Evolutionary conservation across 2,797 vertebrate genomes (phyloP).

Genomic region (Lemur catta): DNA sequence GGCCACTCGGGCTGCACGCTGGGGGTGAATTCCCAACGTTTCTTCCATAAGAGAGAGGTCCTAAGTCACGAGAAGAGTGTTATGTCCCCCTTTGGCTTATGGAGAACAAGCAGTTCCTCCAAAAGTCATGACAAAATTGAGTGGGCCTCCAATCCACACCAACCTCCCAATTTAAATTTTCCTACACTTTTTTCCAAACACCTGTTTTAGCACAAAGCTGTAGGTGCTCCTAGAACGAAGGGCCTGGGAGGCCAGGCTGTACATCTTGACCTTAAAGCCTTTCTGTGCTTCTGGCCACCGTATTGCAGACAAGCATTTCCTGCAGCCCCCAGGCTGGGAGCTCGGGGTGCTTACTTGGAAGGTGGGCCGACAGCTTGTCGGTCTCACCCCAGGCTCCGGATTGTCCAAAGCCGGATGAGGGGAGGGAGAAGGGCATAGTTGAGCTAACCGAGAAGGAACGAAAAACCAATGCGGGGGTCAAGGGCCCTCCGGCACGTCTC

Average conservation of each 20-base stretch:
- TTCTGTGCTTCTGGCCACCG: slow-evolving; percentile 36
- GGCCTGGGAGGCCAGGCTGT: slow-evolving; percentile 39
- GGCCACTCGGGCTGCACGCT: not conserved
- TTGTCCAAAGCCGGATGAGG: not conserved
- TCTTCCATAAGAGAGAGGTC: slow-evolving; percentile 1
- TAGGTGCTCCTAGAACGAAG: slow-evolving; percentile 1
- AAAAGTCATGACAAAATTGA: not conserved
- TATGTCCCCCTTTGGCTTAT: not conserved
- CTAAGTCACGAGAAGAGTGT: slow-evolving; percentile 7
- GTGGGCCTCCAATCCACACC: not conserved
- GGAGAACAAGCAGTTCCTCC: not conserved
- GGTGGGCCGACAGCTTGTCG: not conserved
- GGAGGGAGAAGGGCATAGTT: not conserved
- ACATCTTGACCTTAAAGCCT: slow-evolving; percentile 74
- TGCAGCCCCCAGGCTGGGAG: not conserved
- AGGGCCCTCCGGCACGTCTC: slow-evolving; percentile 38
- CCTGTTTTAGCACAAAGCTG: slow-evolving; percentile 71
- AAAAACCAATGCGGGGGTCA: slow-evolving; percentile 24
- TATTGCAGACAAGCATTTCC: slow-evolving; percentile 45
- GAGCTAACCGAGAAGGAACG: not conserved
- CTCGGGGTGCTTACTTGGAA: not conserved
- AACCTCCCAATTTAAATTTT: slow-evolving; percentile 18
- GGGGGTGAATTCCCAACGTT: not conserved
- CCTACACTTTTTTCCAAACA: slow-evolving; percentile 53
- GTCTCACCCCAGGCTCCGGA: not conserved